Evolutionary conservation across 2,113 vertebrate genomes (phyloP), one percentile per base, ranked within the genome.

Genomic region (Anarrhichthys ocellatus): DNA sequence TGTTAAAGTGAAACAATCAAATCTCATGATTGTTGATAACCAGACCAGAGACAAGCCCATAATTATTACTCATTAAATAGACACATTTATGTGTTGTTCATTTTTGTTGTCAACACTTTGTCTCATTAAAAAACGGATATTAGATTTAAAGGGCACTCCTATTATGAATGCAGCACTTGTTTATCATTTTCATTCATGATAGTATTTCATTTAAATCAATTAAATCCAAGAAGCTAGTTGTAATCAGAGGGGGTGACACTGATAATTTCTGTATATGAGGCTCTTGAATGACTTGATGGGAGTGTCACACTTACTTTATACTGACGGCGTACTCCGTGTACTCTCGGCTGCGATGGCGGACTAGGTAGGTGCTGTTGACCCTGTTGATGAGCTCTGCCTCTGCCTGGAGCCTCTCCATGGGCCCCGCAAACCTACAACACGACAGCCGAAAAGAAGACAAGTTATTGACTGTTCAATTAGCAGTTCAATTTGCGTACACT

Each of bases 251-350:
- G 6, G 13, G 62, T 22, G 17, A 38, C 9, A 32, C 32, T 0
- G 14, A 4, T 18, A 6, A 5, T 14, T 13, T 42, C 63, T 34
- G 17, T 18, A 17, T n/a, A 4, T 32, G 50, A 56, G 15, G 48
- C 3, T 52, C 22, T 17, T 22, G 18, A 36, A 27, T 32, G 69
- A 29, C 20, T 11, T 5, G 5, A 29, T 2, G 6, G 65, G 0
- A 9, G 36, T 8, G 52, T 32, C 36, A 11, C 59, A 96, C 98
- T 97, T 95, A 99, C 98, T 99, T 99, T 90, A 99, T 98, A 90
- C 98, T 99, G 92, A 99, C 96, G 75, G 98, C 98, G 67, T 99
- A 99, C 92, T 99, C 98, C 40, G 96, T 96, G 64, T 92, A 96
- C 90, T 99, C 98, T 90, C 96, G 97, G 88, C 96, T 97, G 90